Evolutionary conservation across 2,113 vertebrate species (phyloP).

Genomic region (Crotalus viridis): DNA sequence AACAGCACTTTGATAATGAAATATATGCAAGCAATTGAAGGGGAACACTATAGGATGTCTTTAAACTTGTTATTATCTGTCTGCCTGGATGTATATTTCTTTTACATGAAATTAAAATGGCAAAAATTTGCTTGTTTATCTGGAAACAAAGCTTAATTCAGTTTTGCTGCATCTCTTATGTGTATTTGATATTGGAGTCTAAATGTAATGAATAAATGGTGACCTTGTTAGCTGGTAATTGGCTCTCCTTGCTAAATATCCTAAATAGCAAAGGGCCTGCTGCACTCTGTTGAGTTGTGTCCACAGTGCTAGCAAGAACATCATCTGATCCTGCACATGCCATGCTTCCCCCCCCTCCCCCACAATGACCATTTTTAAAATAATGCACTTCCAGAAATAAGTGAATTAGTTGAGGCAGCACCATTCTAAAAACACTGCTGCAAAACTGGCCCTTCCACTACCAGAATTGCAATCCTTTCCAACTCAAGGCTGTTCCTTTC

Average conservation of each 20-base stretch:
- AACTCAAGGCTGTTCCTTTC: conserved; percentile 24
- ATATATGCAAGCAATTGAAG: neutral
- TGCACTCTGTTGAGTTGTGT: neutral
- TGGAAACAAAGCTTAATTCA: neutral
- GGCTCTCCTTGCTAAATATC: neutral
- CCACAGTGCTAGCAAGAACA: neutral
- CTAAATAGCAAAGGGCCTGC: neutral
- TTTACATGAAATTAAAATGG: neutral
- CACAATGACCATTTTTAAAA: neutral
- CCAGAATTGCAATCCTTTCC: neutral
- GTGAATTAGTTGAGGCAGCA: neutral
- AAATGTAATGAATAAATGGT: neutral
- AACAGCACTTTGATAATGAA: neutral
- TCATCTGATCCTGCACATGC: neutral
- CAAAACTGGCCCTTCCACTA: neutral
- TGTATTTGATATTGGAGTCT: neutral
- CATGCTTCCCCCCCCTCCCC: neutral
- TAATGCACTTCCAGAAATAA: neutral
- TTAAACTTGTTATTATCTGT: neutral
- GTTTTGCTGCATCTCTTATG: neutral
- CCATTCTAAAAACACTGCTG: neutral
- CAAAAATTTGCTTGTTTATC: neutral
- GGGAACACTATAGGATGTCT: neutral
- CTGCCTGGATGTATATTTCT: neutral
- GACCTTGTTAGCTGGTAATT: neutral